A percentile compares a stretch with the other conserved stretches of the same genome.
Evolutionary conservation across 2,888 invertebrate species (phyloP).

Genomic region (Colostygia pectinataria): DNA sequence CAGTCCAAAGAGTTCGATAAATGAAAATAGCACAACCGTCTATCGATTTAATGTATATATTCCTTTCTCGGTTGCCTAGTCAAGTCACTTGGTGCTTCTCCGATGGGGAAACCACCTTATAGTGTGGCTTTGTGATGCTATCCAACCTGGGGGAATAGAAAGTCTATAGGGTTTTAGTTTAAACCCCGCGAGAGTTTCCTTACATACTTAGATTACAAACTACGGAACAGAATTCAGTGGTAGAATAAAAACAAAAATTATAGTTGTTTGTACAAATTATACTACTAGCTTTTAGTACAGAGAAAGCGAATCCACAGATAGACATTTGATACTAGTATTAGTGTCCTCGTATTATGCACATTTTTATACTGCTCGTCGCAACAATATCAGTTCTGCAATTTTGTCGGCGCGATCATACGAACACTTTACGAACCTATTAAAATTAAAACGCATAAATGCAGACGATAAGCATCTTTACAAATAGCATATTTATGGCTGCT

Average conservation of each 20-base stretch:
- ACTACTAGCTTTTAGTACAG: slow-evolving; percentile 12
- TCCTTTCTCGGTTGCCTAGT: no score
- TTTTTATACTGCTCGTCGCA: slow-evolving; percentile 21
- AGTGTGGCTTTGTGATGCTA: slow-evolving; percentile 14
- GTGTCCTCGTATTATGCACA: slow-evolving; percentile 27
- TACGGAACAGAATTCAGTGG: not conserved
- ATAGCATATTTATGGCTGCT: slow-evolving; percentile 9
- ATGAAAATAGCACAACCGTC: no score
- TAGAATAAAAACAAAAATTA: not conserved
- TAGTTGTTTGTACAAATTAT: slow-evolving; percentile 1
- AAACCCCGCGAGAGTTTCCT: not conserved
- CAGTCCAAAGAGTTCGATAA: no score
- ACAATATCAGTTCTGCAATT: slow-evolving; percentile 18
- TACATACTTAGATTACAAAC: not conserved
- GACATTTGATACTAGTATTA: no score
- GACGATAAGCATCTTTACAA: slow-evolving; percentile 17
- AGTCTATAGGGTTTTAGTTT: slow-evolving; percentile 8
- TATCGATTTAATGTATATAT: no score
- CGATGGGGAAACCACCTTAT: no score
- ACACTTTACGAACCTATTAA: slow-evolving; percentile 11
- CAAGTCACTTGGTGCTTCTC: no score
- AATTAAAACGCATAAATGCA: slow-evolving; percentile 14
- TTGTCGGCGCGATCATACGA: slow-evolving; percentile 10
- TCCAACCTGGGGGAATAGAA: slow-evolving; percentile 16
- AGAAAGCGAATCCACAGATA: no score